Evolutionary conservation across 2,113 vertebrate genomes (phyloP).

Genomic region (Aegypius monachus): DNA sequence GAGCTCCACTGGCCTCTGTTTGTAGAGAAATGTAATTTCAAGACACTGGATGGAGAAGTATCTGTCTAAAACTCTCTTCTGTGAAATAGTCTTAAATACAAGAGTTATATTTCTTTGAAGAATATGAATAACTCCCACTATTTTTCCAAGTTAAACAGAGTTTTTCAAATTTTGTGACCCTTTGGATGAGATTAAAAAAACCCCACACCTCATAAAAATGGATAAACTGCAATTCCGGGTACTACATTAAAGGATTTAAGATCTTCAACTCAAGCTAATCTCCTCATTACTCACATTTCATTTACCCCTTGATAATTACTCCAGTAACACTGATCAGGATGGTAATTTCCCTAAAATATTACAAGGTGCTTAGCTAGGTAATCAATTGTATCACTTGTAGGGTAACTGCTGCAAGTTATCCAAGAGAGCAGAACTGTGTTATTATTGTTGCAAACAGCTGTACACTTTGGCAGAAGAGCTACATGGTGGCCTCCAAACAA

Average conservation of each 20-base stretch:
- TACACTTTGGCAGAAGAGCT: neutral
- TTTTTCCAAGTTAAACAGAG: neutral
- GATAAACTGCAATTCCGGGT: neutral
- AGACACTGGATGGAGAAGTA: neutral
- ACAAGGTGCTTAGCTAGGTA: neutral
- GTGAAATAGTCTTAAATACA: neutral
- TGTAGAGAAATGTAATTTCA: neutral
- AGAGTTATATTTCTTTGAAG: neutral
- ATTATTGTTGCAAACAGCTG: neutral
- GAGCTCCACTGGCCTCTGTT: neutral
- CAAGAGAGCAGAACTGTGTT: neutral
- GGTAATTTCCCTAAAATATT: neutral
- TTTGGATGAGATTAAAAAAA: neutral
- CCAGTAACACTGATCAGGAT: neutral
- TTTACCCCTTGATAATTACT: neutral
- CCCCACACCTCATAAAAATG: neutral
- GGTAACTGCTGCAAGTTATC: neutral
- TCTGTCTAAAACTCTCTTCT: neutral
- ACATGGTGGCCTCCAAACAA: neutral
- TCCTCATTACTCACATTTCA: neutral
- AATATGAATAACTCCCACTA: neutral
- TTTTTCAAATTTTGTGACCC: neutral
- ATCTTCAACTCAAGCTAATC: neutral
- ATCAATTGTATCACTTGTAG: neutral
- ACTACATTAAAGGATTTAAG: neutral